phyloP scores from a whole-genome alignment of 2,797 vertebrate genomes.

The Darevskia nairensis region DNA sequence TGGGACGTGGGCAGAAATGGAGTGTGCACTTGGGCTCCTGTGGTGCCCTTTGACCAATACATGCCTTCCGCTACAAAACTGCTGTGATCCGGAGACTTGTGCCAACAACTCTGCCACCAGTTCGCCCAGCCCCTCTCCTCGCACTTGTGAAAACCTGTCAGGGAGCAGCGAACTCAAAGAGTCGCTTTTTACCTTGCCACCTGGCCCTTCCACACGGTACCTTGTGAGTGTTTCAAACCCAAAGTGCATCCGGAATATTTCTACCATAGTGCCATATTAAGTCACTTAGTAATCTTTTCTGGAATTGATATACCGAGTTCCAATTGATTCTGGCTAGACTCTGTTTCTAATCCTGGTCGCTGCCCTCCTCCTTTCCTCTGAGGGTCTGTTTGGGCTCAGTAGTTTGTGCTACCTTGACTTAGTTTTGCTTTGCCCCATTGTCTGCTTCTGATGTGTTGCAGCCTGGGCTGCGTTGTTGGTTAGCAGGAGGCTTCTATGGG shows the following conservation, averaged over 20 bases:
- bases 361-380: no score
- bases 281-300: background rate
- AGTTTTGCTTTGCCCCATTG: background rate
- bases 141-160: conserved; percentile 59
- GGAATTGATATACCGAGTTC: background rate
- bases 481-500: background rate
- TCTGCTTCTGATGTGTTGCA: background rate
- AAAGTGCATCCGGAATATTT: background rate
- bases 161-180: conserved; percentile 79
- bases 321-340: background rate
- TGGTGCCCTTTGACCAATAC: conserved; percentile 83
- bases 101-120: conserved; percentile 75
- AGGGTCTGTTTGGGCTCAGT: no score
- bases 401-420: no score
- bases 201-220: conserved; percentile 83
- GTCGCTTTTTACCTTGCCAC: conserved; percentile 81
- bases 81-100: conserved; percentile 78
- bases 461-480: background rate
- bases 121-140: conserved; percentile 49
- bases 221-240: conserved; percentile 80
- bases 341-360: background rate
- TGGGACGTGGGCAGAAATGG: conserved; percentile 49
- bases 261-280: background rate
- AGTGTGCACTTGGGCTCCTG: conserved; percentile 80
- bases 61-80: conserved; percentile 78